A percentile compares a stretch with the other conserved stretches of the same genome.
These are phyloP conservation scores for Cephus rjabovi DNA, from an alignment of 2,888 invertebrate species.

Conservation along the genomic window DNA sequence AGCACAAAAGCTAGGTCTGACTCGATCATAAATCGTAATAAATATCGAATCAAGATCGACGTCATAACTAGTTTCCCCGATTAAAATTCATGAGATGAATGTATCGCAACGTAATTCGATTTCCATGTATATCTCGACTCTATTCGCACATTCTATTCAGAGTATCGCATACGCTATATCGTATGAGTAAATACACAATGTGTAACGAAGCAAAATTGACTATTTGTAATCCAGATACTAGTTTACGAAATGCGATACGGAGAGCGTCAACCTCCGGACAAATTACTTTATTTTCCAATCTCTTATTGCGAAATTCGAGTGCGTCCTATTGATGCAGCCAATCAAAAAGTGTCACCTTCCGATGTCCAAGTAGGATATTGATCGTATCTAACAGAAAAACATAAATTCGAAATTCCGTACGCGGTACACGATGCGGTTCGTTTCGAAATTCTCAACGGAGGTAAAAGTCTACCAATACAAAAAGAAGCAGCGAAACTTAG, in stretches of 20 bases:
- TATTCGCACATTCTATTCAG: not conserved
- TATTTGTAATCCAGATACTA: conserved; percentile 34
- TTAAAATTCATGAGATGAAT: not conserved
- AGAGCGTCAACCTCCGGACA: conserved; percentile 33
- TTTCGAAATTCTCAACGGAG: not conserved
- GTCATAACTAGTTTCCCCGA: not conserved
- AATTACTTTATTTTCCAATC: conserved; percentile 40
- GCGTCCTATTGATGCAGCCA: not conserved
- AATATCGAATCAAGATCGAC: not conserved
- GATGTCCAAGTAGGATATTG: not conserved
- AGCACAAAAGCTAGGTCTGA: not conserved
- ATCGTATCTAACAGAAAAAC: not conserved
- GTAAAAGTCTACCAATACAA: not conserved
- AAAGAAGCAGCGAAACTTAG: not conserved
- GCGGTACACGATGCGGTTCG: not conserved
- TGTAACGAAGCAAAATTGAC: conserved; percentile 32
- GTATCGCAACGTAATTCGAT: not conserved
- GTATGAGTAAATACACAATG: not conserved
- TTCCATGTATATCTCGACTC: not conserved
- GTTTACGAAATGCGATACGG: conserved; percentile 28
- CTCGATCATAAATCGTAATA: not conserved
- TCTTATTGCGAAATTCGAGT: not conserved
- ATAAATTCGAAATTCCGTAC: not conserved
- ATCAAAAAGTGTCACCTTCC: not conserved
- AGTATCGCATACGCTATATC: not conserved